phyloP scores from a whole-genome alignment of 2,888 invertebrate species.

The Scaptomyza tumidula region DNA sequence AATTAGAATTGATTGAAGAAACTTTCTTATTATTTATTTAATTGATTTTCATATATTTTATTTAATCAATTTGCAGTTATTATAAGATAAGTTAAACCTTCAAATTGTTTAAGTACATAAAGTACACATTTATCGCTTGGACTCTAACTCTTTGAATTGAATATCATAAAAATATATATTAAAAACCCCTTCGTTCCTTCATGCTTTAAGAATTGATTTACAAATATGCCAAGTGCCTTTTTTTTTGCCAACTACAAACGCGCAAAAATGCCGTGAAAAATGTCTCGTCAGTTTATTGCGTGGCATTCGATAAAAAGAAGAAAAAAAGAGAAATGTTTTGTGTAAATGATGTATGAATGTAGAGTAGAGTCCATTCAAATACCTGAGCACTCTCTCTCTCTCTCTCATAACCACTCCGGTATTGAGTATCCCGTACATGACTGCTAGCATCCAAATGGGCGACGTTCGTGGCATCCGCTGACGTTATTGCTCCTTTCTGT shows the following conservation, averaged over 20 bases:
- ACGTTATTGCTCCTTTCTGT: conserved; percentile 64
- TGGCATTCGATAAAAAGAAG: conserved; percentile 17
- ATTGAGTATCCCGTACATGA: conserved; percentile 14
- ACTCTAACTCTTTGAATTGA: no score
- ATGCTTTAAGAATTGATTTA: no score
- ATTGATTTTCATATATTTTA: no score
- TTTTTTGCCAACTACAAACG: neutral
- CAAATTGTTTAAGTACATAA: no score
- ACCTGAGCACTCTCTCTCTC: conserved; percentile 54
- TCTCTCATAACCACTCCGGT: conserved; percentile 47
- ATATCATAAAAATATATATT: no score
- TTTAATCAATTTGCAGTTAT: no score
- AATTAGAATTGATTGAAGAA: no score
- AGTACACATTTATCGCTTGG: no score
- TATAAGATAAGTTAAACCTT: no score
- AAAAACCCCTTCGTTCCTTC: no score
- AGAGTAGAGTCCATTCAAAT: conserved; percentile 39
- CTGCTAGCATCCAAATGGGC: conserved; percentile 45
- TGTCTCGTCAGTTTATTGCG: conserved; percentile 50
- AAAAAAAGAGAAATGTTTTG: conserved; percentile 6
- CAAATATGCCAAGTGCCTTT: neutral
- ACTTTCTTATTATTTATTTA: no score
- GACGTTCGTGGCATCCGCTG: conserved; percentile 29
- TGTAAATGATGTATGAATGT: conserved; percentile 16
- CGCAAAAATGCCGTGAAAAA: conserved; percentile 47